These are phyloP conservation scores for Kryptolebias ocellatus DNA, from an alignment of 2,797 vertebrate species.

Conservation along the genomic window DNA sequence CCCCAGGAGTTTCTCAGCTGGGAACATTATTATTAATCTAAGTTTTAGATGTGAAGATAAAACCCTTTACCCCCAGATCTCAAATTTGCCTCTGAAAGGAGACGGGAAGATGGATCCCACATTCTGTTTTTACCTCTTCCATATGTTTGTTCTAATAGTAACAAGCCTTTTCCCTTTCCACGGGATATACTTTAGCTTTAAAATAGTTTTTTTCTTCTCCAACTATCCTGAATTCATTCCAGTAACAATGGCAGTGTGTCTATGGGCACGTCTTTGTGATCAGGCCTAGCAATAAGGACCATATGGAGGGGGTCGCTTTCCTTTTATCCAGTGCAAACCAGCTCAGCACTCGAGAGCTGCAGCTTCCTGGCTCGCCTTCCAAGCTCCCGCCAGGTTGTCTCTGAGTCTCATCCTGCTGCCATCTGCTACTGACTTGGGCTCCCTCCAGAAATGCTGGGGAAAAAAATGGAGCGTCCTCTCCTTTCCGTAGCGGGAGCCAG, in stretches of 20 bases:
- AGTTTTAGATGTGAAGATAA: conserved; percentile 50
- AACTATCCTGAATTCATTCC: conserved; percentile 46
- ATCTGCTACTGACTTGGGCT: conserved; percentile 81
- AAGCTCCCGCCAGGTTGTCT: conserved; percentile 80
- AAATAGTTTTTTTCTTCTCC: conserved; percentile 48
- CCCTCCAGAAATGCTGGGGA: conserved; percentile 71
- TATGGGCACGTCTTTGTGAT: conserved; percentile 58
- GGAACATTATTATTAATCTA: conserved; percentile 59
- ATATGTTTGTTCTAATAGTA: conserved; percentile 43
- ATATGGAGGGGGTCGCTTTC: conserved; percentile 71
- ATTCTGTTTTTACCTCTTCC: conserved; percentile 34
- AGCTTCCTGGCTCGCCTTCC: conserved; percentile 73
- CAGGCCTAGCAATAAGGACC: conserved; percentile 65
- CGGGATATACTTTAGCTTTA: conserved; percentile 33
- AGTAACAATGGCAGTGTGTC: conserved; percentile 52
- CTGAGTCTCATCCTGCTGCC: conserved; percentile 77
- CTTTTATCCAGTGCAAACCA: conserved; percentile 75
- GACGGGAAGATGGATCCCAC: conserved; percentile 37
- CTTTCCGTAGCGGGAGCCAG: conserved; percentile 53
- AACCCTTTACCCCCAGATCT: conserved; percentile 36
- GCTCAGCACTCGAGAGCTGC: conserved; percentile 76
- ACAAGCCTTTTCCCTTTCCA: conserved; percentile 32
- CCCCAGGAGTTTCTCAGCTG: conserved; percentile 37
- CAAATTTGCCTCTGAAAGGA: conserved; percentile 42
- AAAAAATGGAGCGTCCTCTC: conserved; percentile 49